These are phyloP conservation scores for Catostomus latipinnis DNA, from an alignment of 2,797 vertebrate species.

Conservation along the genomic window DNA sequence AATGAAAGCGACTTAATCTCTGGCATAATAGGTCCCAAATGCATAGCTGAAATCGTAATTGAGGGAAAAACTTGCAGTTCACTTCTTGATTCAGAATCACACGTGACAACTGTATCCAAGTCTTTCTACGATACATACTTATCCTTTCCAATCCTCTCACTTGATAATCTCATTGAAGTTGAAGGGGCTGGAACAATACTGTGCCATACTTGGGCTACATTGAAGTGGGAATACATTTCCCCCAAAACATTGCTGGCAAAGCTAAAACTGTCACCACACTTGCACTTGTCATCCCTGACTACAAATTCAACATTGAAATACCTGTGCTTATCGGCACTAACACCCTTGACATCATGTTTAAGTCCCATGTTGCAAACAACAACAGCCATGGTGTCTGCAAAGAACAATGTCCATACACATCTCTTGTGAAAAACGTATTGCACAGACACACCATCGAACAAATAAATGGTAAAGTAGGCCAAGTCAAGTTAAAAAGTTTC, in stretches of 20 bases:
- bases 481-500: slow-evolving; percentile 20
- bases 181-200: no score
- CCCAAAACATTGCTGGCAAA: not conserved
- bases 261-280: slow-evolving; percentile 1
- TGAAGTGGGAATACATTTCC: no score
- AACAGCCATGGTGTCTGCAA: not conserved
- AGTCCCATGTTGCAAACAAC: not conserved
- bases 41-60: no score
- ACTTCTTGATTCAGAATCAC: no score
- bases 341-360: slow-evolving; percentile 26
- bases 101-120: no score
- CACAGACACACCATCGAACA: not conserved
- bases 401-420: not conserved
- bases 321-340: slow-evolving; percentile 45
- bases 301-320: slow-evolving; percentile 2
- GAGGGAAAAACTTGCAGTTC: no score
- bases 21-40: no score
- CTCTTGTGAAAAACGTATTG: not conserved
- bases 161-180: no score
- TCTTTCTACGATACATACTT: no score
- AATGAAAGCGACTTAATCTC: no score
- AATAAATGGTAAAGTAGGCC: slow-evolving; percentile 7
- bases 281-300: slow-evolving; percentile 46
- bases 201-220: no score
- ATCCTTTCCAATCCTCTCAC: no score